A percentile compares a stretch with the other conserved stretches of the same genome.
These are phyloP conservation scores for Oedothorax gibbosus DNA, from an alignment of 1,140 invertebrate genomes.

Conservation along the genomic window DNA sequence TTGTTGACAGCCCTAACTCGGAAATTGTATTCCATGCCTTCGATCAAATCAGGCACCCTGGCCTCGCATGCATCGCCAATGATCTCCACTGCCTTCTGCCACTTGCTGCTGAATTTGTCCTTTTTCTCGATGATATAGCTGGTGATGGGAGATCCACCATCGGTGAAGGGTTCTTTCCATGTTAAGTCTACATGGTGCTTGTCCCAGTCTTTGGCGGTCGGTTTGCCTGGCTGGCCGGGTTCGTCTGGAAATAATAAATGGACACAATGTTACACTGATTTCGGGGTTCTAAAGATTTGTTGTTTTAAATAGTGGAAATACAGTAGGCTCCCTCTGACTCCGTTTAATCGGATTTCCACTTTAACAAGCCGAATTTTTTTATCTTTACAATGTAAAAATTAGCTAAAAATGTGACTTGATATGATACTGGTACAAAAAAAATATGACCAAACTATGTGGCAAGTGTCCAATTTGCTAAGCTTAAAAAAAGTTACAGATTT, in stretches of 20 bases:
- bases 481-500: no score
- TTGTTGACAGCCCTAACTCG: conserved; percentile 84
- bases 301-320: no score
- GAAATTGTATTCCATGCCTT: conserved; percentile 97
- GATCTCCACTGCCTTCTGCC: conserved; percentile 87
- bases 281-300: no score
- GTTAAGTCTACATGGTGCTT: conserved; percentile 90
- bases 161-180: conserved; percentile 86
- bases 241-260: conserved; percentile 71
- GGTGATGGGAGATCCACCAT: conserved; percentile 93
- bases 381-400: no score
- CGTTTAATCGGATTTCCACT: no score
- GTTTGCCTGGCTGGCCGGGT: conserved; percentile 90
- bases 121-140: conserved; percentile 98
- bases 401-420: no score
- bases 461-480: no score
- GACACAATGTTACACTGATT: not conserved
- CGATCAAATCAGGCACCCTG: conserved; percentile 87
- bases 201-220: conserved; percentile 88
- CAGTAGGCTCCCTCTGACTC: no score
- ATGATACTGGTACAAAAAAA: no score
- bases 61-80: conserved; percentile 82
- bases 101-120: conserved; percentile 87
- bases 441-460: no score
- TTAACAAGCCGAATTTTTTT: no score